Conservation (phyloP, 2,113 vertebrate genomes). For the Mormoops blainvillei region DNA sequence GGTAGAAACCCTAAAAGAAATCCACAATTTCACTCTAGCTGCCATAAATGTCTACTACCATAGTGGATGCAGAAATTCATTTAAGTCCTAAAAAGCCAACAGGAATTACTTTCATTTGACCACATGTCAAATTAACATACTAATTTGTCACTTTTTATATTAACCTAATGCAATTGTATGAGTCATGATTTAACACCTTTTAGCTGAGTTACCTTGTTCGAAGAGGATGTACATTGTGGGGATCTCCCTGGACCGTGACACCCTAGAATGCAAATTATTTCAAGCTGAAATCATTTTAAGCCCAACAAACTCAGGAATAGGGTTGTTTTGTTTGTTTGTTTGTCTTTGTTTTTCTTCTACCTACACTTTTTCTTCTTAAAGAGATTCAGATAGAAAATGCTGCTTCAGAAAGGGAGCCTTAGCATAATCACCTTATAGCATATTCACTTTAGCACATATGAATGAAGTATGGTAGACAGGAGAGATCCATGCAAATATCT, state of each 20-base stretch:
- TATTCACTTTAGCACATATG: not conserved
- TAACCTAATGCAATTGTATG: not conserved
- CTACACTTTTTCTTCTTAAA: not conserved
- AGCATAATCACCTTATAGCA: too few relatives aligned
- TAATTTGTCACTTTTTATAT: slow-evolving; percentile 4
- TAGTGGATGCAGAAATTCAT: not conserved
- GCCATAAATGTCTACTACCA: slow-evolving; percentile 57
- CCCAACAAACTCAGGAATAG: not conserved
- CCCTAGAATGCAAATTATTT: not conserved
- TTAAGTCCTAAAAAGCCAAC: slow-evolving; percentile 3
- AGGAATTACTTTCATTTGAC: slow-evolving; percentile 41
- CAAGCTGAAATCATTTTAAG: not conserved
- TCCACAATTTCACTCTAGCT: slow-evolving; percentile 79
- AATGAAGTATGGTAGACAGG: not conserved
- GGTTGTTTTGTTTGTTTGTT: not conserved
- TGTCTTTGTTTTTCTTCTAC: not conserved
- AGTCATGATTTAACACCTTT: not conserved
- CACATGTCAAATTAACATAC: not conserved
- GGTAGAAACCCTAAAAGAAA: slow-evolving; percentile 82
- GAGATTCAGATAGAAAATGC: not conserved
- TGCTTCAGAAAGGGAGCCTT: not conserved
- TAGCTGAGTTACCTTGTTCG: slow-evolving; percentile 7
- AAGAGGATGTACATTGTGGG: not conserved
- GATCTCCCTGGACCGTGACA: not conserved
- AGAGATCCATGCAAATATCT: not conserved